These are phyloP conservation scores for Ruditapes philippinarum DNA, from an alignment of 1,140 invertebrate species.

Conservation along the genomic window DNA sequence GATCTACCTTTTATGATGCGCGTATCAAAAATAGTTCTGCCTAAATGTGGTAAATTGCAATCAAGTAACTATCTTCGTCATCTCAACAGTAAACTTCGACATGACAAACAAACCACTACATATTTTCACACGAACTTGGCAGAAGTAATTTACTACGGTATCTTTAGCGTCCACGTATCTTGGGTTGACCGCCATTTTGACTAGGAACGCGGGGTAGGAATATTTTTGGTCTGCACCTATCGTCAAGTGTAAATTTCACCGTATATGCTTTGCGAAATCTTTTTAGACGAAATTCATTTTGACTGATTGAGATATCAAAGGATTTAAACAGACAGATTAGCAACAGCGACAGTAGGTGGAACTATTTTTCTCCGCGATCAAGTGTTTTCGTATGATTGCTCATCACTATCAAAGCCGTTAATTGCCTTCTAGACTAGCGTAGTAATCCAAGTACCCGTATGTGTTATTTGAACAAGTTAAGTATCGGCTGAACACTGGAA, in stretches of 20 bases:
- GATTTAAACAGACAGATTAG: slow-evolving; percentile 49
- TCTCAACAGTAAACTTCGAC: slow-evolving; percentile 22
- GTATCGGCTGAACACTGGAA: slow-evolving; percentile 48
- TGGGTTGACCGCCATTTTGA: slow-evolving; percentile 66
- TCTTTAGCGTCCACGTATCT: slow-evolving; percentile 33
- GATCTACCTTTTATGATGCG: neutral
- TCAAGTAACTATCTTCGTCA: slow-evolving; percentile 50
- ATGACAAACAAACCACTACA: slow-evolving; percentile 57
- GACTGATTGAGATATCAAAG: slow-evolving; percentile 62
- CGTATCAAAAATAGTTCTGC: neutral
- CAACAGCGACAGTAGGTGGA: slow-evolving; percentile 29
- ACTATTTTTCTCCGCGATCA: slow-evolving; percentile 36
- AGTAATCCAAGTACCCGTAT: slow-evolving; percentile 60
- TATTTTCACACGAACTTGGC: slow-evolving; percentile 57
- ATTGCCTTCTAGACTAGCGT: slow-evolving; percentile 38
- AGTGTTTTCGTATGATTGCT: slow-evolving; percentile 56
- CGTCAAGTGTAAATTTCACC: slow-evolving; percentile 24
- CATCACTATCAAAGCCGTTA: slow-evolving; percentile 67
- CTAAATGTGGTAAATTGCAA: slow-evolving; percentile 45
- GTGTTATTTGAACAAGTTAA: slow-evolving; percentile 54
- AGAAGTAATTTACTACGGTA: slow-evolving; percentile 56
- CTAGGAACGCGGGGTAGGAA: slow-evolving; percentile 49
- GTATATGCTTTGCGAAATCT: slow-evolving; percentile 38
- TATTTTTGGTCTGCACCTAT: slow-evolving; percentile 26
- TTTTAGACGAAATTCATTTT: slow-evolving; percentile 61